A percentile compares a stretch with the other conserved stretches of the same genome.
These are phyloP conservation scores for Equus przewalskii DNA, from an alignment of 2,113 vertebrate species.

Conservation along the genomic window DNA sequence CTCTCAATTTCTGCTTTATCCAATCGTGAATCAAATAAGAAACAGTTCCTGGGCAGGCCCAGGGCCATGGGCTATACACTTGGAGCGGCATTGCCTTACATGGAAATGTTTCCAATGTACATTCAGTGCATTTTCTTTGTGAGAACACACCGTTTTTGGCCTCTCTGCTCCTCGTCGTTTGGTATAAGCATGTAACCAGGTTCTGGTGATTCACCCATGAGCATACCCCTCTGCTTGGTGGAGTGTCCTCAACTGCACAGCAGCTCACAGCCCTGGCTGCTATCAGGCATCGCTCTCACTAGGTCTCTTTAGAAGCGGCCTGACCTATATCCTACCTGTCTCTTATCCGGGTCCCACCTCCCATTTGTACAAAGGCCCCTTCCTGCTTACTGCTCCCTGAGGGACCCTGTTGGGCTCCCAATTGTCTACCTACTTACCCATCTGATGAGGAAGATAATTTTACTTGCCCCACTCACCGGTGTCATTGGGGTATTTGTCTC, in stretches of 20 bases:
- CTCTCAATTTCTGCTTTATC: background rate
- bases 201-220: background rate
- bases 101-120: background rate
- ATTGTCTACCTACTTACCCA: too few relatives aligned
- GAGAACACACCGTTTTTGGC: background rate
- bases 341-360: background rate
- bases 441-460: fast-evolving
- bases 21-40: background rate
- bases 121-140: background rate
- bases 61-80: fast-evolving
- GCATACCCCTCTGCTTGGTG: fast-evolving
- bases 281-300: fast-evolving
- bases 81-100: background rate
- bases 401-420: background rate
- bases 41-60: fast-evolving
- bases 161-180: background rate
- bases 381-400: background rate
- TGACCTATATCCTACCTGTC: too few relatives aligned
- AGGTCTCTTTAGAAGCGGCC: background rate
- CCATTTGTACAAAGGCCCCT: background rate
- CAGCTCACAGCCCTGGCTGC: background rate
- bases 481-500: constrained; percentile 90
- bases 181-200: background rate
- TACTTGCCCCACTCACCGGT: constrained; percentile 59
- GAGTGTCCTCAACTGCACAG: background rate